Evolutionary conservation across 1,140 invertebrate species (phyloP).

Genomic region (Trichonephila clavata): DNA sequence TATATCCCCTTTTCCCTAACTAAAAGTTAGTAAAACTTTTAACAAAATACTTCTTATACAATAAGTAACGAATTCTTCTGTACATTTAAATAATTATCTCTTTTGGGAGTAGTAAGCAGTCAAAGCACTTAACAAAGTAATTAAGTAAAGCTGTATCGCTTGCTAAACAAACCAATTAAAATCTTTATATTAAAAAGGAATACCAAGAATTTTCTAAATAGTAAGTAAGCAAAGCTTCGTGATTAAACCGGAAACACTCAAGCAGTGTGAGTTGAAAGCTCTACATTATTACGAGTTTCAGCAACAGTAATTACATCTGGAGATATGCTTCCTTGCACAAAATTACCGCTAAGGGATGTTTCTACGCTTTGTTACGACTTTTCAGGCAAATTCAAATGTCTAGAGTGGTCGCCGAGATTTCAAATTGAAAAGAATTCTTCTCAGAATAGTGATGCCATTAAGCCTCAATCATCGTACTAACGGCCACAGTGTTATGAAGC

Average conservation of each 20-base stretch:
- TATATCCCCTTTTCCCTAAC: too few relatives aligned
- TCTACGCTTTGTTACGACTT: slow-evolving; percentile 38
- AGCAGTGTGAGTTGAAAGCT: background rate
- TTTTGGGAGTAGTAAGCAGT: background rate
- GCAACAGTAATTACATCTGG: slow-evolving; percentile 25
- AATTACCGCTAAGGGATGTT: slow-evolving; percentile 12
- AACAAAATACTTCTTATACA: too few relatives aligned
- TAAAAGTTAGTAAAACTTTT: too few relatives aligned
- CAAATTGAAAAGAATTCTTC: slow-evolving; percentile 34
- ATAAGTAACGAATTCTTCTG: background rate
- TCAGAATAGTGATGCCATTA: slow-evolving; percentile 34
- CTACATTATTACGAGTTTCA: slow-evolving; percentile 13
- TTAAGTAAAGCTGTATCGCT: background rate
- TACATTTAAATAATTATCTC: background rate
- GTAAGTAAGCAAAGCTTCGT: background rate
- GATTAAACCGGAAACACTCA: slow-evolving; percentile 31
- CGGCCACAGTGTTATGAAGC: slow-evolving; percentile 1
- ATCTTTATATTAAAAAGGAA: slow-evolving; percentile 7
- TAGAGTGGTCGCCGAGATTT: background rate
- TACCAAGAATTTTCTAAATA: background rate
- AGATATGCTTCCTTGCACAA: slow-evolving; percentile 32
- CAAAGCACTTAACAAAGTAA: background rate
- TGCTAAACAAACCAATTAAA: background rate
- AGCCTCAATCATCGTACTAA: slow-evolving; percentile 9
- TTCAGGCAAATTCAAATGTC: slow-evolving; percentile 22